Percentiles rank a stretch among this genome's conserved stretches.
phyloP scores from a whole-genome alignment of 2,797 vertebrate species.

The Varecia variegata region DNA sequence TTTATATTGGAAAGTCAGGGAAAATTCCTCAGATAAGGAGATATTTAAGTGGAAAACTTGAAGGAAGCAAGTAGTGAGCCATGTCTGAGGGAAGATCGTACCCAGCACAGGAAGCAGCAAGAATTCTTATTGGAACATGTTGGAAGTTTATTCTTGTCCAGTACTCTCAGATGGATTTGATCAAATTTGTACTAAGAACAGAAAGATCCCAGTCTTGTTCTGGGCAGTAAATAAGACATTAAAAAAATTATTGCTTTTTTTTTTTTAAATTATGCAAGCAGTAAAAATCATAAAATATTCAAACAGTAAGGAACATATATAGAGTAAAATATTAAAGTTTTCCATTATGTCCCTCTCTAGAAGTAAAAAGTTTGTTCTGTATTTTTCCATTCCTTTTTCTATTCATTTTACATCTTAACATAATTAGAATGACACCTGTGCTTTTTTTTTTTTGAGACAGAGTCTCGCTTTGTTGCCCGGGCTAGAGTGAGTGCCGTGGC shows the following conservation, averaged over 20 bases:
- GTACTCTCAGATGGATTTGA: neutral
- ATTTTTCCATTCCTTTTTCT: neutral
- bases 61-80: neutral
- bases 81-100: neutral
- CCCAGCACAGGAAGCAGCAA: neutral
- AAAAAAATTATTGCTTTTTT: constrained; percentile 12
- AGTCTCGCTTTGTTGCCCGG: too few relatives aligned
- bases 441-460: constrained; percentile 7
- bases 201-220: constrained; percentile 29
- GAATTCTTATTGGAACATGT: neutral
- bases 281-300: constrained; percentile 15
- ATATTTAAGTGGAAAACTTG: neutral
- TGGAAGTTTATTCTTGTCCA: neutral
- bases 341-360: neutral
- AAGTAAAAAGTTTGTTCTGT: neutral
- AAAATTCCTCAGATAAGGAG: neutral
- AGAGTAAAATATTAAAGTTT: constrained; percentile 33
- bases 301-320: neutral
- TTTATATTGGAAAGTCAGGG: constrained; percentile 1
- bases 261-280: neutral
- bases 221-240: constrained; percentile 2
- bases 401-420: neutral
- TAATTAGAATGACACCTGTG: neutral
- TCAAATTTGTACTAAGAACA: constrained; percentile 36
- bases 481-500: too few relatives aligned